These are phyloP conservation scores for Pseudotriccus pelzelni DNA, from an alignment of 2,797 vertebrate genomes.

Conservation along the genomic window DNA sequence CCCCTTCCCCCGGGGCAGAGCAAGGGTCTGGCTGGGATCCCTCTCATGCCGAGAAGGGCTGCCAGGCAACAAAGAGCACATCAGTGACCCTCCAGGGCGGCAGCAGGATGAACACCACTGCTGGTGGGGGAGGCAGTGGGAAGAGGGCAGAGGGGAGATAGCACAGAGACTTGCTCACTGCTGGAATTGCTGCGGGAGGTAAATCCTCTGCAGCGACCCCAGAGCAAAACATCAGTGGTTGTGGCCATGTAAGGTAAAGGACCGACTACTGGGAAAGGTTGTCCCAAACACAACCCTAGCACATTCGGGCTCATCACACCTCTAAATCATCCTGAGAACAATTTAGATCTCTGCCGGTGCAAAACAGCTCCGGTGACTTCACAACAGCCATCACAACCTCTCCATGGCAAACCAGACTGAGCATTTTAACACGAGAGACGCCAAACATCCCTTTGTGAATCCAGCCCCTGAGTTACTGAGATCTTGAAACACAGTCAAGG, in stretches of 20 bases:
- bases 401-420: neutral
- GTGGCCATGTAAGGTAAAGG: rapidly evolving
- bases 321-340: rapidly evolving
- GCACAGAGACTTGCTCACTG: neutral
- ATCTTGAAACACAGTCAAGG: neutral
- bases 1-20: neutral
- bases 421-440: neutral
- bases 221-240: neutral
- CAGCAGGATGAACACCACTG: neutral
- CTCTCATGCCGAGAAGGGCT: neutral
- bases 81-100: too few species aligned
- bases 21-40: neutral
- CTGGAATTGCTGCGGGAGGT: neutral
- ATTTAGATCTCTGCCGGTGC: neutral
- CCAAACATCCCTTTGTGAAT: neutral
- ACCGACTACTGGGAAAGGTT: neutral
- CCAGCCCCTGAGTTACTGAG: neutral
- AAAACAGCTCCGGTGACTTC: rapidly evolving
- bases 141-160: neutral
- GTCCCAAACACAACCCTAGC: neutral
- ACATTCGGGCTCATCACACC: neutral
- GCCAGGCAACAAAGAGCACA: neutral
- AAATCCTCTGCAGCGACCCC: neutral
- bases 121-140: rapidly evolving
- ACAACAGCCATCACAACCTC: neutral